These are phyloP conservation scores for Vespertilio murinus DNA, from an alignment of 2,797 vertebrate genomes.

Conservation along the genomic window DNA sequence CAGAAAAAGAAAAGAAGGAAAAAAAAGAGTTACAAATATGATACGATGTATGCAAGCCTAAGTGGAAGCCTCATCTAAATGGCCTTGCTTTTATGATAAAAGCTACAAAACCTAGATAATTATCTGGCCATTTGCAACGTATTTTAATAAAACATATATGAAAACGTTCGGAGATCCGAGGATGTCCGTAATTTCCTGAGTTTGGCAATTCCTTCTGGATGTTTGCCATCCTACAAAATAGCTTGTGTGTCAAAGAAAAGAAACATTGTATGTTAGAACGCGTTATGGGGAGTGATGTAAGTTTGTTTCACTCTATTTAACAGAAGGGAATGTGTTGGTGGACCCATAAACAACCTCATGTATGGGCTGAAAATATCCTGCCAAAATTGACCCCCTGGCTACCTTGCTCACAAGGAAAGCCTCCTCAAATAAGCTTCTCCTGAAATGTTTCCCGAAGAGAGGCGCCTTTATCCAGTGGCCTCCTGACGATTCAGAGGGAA, in stretches of 20 bases:
- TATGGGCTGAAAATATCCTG: slow-evolving; percentile 44
- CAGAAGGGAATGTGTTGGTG: background rate
- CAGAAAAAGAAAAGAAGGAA: too few species aligned
- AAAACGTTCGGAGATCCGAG: background rate
- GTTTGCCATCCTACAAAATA: slow-evolving; percentile 23
- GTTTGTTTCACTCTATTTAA: slow-evolving; percentile 35
- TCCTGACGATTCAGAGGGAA: slow-evolving; percentile 43
- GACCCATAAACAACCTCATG: slow-evolving; percentile 3
- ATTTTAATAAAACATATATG: slow-evolving; percentile 20
- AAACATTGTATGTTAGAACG: slow-evolving; percentile 38
- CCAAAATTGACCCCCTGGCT: slow-evolving; percentile 17
- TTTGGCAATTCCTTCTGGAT: slow-evolving; percentile 10
- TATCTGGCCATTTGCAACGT: background rate
- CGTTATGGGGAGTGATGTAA: background rate
- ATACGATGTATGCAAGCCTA: background rate
- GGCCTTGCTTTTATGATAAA: background rate
- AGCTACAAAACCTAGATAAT: background rate
- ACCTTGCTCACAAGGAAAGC: background rate
- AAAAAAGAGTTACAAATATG: background rate
- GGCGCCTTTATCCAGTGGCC: background rate
- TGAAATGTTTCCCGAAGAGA: slow-evolving; percentile 42
- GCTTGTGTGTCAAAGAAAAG: slow-evolving; percentile 45
- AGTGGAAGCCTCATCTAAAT: background rate
- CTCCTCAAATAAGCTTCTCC: slow-evolving; percentile 14
- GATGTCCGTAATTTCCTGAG: slow-evolving; percentile 37